phyloP scores from a whole-genome alignment of 2,797 vertebrate species.

The Chelmon rostratus region DNA sequence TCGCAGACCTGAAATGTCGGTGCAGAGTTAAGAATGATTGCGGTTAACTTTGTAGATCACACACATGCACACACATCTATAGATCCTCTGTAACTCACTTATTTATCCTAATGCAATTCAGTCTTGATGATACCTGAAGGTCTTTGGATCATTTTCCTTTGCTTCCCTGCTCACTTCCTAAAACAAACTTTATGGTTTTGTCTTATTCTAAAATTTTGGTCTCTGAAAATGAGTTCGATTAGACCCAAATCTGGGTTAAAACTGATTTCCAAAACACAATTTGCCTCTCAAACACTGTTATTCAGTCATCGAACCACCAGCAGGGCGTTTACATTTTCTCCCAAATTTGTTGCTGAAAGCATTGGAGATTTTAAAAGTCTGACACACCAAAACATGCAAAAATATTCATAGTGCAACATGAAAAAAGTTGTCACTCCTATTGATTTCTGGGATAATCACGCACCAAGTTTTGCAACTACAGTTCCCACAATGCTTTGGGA shows the following conservation, averaged over 20 bases:
- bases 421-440: background rate
- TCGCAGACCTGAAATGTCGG: conserved; percentile 19
- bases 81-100: background rate
- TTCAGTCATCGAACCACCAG: background rate
- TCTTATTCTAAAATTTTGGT: background rate
- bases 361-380: background rate
- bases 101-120: conserved; percentile 1
- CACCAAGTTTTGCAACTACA: background rate
- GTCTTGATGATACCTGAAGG: conserved; percentile 16
- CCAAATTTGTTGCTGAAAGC: background rate
- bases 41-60: conserved; percentile 18
- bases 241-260: background rate
- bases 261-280: background rate
- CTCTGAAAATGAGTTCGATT: conserved; percentile 1
- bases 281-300: background rate
- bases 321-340: background rate
- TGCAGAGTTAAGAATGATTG: conserved; percentile 19
- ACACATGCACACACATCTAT: conserved; percentile 3
- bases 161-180: background rate
- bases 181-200: background rate
- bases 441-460: background rate
- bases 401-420: background rate
- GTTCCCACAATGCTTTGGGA: conserved; percentile 1
- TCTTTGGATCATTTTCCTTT: conserved; percentile 14
- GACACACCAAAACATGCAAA: background rate